These are phyloP conservation scores for Eurytoma californica DNA, from an alignment of 2,888 invertebrate genomes.

Conservation along the genomic window DNA sequence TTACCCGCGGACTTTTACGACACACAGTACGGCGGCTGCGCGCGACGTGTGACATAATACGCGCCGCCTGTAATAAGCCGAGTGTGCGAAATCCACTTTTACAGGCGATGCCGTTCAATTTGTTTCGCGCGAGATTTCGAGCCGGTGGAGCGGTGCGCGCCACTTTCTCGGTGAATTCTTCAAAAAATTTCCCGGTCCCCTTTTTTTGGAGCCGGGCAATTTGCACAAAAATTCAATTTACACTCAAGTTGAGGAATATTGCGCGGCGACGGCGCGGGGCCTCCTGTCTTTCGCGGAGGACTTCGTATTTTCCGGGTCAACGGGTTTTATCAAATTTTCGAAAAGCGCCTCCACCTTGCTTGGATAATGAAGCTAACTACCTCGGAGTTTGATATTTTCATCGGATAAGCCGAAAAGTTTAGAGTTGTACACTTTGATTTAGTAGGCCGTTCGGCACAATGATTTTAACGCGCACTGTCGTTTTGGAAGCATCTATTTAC, in stretches of 20 bases:
- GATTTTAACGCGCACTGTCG: no score
- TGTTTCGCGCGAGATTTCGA: constrained; percentile 21
- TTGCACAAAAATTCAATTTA: constrained; percentile 43
- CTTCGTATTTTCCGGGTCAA: constrained; percentile 17
- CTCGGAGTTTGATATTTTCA: no score
- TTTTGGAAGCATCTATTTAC: no score
- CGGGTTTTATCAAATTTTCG: constrained; percentile 26
- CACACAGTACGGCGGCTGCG: neutral
- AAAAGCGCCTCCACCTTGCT: neutral
- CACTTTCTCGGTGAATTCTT: neutral
- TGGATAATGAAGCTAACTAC: constrained; percentile 10
- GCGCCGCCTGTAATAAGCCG: constrained; percentile 28
- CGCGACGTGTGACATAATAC: constrained; percentile 39
- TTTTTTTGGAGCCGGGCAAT: neutral
- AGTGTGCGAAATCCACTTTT: constrained; percentile 25
- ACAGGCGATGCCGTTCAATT: constrained; percentile 31
- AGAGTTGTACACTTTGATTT: no score
- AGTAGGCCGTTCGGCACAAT: no score
- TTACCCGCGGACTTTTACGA: constrained; percentile 38
- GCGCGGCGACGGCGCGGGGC: neutral
- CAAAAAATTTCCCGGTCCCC: constrained; percentile 9
- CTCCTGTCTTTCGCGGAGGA: constrained; percentile 20
- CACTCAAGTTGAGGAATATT: constrained; percentile 1
- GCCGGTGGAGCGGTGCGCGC: neutral
- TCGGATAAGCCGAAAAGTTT: no score